Base-by-base conservation (phyloP, 2,797 vertebrate species). In the Helarctos malayanus region DNA sequence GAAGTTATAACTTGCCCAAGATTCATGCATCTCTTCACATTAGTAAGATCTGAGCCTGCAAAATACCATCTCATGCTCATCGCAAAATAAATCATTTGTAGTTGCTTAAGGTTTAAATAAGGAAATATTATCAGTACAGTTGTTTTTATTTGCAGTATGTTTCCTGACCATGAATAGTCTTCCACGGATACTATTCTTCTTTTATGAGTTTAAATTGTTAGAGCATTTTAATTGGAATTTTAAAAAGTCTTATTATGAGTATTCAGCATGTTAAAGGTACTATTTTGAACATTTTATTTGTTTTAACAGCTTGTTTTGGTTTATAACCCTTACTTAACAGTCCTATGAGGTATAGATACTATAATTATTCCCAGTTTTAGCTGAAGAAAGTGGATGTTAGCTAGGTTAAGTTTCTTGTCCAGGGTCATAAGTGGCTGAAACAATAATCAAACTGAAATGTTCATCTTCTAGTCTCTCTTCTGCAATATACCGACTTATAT, bases 261-360 rank as follows among this genome's bases (percentile, higher is more conserved):
- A 56, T 79, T 92, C 10, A 68, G n/a, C 88, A 38, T 84, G 65
- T 73, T 75, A 79, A 82, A 78, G 25, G 2, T 71, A 18, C 38
- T 95, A 35, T 95, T 76, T 92, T 65, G 90, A 90, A 12, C 27
- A 87, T 80, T 92, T 86, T 49, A 27, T 85, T 94, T 96, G 2
- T 45, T 87, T 87, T 57, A 86, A 18, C n/a, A 47, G 8, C 5
- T 81, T 95, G 11, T 69, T 82, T 32, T 52, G 1, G 21, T 95
- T 86, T 95, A 81, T 54, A 54, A 80, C 32, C 19, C 25, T 97
- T 65, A 25, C 4, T 79, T 83, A 38, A 69, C 11, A 80, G 21
- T 68, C 7, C n/a, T 75, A 45, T 41, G 49, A 91, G 2, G 7
- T 73, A 49, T 38, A 68, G 61, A 83, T 65, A 32, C 4, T 91